phyloP scores from a whole-genome alignment of 1,140 invertebrate genomes.

The Papilio xuthus region DNA sequence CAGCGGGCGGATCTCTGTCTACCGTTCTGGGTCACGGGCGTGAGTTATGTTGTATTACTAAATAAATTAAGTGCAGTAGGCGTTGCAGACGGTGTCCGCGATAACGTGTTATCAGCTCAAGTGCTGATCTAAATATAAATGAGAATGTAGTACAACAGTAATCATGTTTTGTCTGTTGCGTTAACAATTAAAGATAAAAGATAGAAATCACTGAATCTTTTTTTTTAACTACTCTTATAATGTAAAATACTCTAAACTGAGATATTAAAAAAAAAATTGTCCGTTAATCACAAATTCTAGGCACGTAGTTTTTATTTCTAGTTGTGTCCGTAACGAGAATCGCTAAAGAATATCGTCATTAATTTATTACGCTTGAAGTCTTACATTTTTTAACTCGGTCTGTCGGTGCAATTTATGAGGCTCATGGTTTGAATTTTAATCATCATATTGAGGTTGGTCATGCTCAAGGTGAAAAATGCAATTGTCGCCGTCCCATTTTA shows the following conservation, averaged over 20 bases:
- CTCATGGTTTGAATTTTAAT: background rate
- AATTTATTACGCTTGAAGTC: background rate
- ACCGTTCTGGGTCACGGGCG: no score
- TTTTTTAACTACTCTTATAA: background rate
- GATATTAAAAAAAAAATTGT: no score
- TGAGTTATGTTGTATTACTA: background rate
- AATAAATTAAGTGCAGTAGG: background rate
- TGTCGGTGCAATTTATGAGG: background rate
- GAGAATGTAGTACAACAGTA: constrained; percentile 6
- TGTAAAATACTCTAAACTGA: no score
- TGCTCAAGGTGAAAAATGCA: background rate
- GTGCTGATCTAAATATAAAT: constrained; percentile 22
- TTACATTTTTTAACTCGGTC: background rate
- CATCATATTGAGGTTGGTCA: background rate
- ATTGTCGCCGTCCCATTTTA: background rate
- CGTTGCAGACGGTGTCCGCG: background rate
- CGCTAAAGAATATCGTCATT: background rate
- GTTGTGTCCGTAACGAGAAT: no score
- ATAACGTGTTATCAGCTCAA: constrained; percentile 12
- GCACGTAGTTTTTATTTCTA: no score
- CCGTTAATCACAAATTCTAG: no score
- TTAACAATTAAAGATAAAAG: constrained; percentile 14
- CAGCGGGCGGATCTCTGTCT: no score
- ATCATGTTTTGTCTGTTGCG: background rate
- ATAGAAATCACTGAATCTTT: background rate